A percentile compares a stretch with the other conserved stretches of the same genome.
Conservation (phyloP, 2,797 vertebrate species). For the Holocentrus rufus region DNA sequence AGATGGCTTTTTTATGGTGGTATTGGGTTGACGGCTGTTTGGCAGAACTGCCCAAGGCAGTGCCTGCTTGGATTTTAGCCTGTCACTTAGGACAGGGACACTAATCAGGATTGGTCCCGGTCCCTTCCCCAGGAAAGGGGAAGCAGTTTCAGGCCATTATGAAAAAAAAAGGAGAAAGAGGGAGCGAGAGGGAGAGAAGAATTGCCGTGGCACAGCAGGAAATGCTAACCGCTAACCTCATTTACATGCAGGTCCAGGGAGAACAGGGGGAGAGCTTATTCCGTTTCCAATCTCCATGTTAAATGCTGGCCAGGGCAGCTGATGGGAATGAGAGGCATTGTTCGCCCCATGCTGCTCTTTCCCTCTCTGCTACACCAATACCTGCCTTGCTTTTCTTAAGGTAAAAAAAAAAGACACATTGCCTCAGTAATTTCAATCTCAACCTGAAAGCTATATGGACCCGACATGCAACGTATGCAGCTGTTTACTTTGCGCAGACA, state of each 20-base stretch:
- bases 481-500: constrained; percentile 66
- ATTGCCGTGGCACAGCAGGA: constrained; percentile 80
- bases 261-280: constrained; percentile 79
- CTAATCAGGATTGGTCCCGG: constrained; percentile 83
- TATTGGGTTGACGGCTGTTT: constrained; percentile 82
- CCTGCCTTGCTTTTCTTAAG: constrained; percentile 70
- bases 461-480: constrained; percentile 53
- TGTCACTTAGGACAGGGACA: constrained; percentile 83
- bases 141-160: constrained; percentile 77
- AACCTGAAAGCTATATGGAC: constrained; percentile 57
- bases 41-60: constrained; percentile 77
- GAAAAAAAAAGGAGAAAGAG: constrained; percentile 52
- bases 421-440: constrained; percentile 60
- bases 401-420: constrained; percentile 61
- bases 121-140: constrained; percentile 74
- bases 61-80: constrained; percentile 81
- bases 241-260: constrained; percentile 86
- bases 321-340: constrained; percentile 82
- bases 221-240: constrained; percentile 82
- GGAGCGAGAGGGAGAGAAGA: constrained; percentile 70
- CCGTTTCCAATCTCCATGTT: constrained; percentile 87
- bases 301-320: constrained; percentile 83
- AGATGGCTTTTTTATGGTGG: constrained; percentile 71
- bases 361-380: constrained; percentile 71
- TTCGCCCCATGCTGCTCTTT: constrained; percentile 72